A percentile compares a stretch with the other conserved stretches of the same genome.
These are phyloP conservation scores for Lanistes nyassanus DNA, from an alignment of 1,140 invertebrate genomes.

Conservation along the genomic window DNA sequence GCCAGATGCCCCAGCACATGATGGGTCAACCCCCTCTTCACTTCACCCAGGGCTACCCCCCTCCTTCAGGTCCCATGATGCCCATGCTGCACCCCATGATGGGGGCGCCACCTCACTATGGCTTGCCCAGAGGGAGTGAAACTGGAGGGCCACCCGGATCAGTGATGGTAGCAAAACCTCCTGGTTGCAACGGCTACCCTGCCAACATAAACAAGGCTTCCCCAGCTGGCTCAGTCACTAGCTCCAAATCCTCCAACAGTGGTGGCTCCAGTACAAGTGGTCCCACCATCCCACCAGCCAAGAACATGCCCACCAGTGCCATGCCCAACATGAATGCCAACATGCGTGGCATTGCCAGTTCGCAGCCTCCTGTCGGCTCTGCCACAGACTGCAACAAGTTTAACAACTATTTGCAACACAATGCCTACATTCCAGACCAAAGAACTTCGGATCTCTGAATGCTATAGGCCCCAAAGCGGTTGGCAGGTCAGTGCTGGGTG, in stretches of 20 bases:
- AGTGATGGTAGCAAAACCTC: neutral
- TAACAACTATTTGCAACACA: conserved; percentile 48
- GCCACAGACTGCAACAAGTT: conserved; percentile 46
- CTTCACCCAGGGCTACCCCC: conserved; percentile 1
- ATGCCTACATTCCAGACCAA: conserved; percentile 57
- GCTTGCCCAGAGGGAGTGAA: neutral
- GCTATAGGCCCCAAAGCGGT: neutral
- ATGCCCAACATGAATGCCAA: conserved; percentile 47
- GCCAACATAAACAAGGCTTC: conserved; percentile 51
- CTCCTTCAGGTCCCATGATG: conserved; percentile 10
- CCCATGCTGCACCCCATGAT: conserved; percentile 15
- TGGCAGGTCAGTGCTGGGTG: no score
- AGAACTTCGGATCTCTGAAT: conserved; percentile 47
- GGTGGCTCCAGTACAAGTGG: conserved; percentile 34
- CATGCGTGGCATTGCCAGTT: conserved; percentile 8
- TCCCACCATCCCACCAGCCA: conserved; percentile 36
- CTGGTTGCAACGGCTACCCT: conserved; percentile 2
- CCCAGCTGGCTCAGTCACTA: conserved; percentile 53
- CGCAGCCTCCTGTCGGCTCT: conserved; percentile 21
- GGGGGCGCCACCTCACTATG: neutral
- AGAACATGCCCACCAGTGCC: conserved; percentile 44
- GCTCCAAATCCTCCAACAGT: conserved; percentile 51
- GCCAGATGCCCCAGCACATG: conserved; percentile 21
- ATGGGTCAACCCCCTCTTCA: conserved; percentile 32
- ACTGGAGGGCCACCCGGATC: neutral